A percentile compares a stretch with the other conserved stretches of the same genome.
These are phyloP conservation scores for Merluccius polli DNA, from an alignment of 2,797 vertebrate genomes.

Conservation along the genomic window DNA sequence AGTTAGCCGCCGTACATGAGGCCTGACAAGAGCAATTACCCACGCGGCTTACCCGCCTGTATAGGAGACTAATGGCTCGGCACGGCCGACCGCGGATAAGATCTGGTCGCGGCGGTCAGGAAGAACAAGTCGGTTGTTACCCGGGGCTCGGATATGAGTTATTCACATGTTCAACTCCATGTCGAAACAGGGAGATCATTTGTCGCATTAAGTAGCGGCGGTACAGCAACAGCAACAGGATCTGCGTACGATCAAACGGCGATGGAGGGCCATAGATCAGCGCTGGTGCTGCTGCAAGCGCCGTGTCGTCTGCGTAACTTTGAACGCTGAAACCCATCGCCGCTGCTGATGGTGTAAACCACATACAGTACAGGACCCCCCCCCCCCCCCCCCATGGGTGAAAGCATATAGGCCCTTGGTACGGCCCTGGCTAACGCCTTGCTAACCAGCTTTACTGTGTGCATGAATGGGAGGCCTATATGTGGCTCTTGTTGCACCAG, in stretches of 20 bases:
- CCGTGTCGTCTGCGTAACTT: not conserved
- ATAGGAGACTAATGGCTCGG: not conserved
- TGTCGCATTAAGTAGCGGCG: not conserved
- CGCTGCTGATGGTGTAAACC: not conserved
- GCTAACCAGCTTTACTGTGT: constrained; percentile 63
- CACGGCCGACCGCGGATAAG: not conserved
- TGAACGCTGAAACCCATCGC: not conserved
- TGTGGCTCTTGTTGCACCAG: constrained; percentile 64
- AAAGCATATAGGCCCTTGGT: not conserved
- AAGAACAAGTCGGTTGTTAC: not conserved
- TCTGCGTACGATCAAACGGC: not conserved
- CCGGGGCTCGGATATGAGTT: not conserved
- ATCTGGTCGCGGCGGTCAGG: not conserved
- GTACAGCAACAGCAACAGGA: not conserved
- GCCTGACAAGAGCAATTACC: not conserved
- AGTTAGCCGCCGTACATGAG: not conserved
- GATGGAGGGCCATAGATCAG: not conserved
- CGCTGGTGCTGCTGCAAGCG: not conserved
- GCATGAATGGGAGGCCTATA: constrained; percentile 73
- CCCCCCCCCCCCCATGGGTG: not conserved
- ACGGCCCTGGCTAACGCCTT: constrained; percentile 16
- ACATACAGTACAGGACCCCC: not conserved
- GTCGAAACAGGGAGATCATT: not conserved
- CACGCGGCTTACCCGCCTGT: not conserved
- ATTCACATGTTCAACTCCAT: not conserved